phyloP scores from a whole-genome alignment of 2,888 invertebrate genomes.

The Opisthograptis luteolata region DNA sequence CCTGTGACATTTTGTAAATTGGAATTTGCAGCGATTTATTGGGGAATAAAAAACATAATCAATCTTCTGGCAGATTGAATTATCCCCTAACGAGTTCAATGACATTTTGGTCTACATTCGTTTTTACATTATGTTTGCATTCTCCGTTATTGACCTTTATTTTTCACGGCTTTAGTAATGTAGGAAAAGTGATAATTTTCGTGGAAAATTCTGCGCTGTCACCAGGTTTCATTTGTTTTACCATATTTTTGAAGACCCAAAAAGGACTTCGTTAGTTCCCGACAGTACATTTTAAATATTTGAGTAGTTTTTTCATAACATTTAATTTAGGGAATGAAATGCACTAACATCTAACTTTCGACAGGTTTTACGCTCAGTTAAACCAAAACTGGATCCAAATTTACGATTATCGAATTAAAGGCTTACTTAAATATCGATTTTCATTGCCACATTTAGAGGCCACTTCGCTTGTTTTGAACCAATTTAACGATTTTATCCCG shows the following conservation, averaged over 20 bases:
- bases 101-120: constrained; percentile 27
- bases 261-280: no score
- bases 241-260: no score
- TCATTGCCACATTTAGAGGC: constrained; percentile 40
- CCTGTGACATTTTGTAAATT: constrained; percentile 67
- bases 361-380: constrained; percentile 80
- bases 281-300: no score
- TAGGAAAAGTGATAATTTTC: no score
- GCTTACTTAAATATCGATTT: constrained; percentile 67
- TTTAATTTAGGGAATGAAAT: constrained; percentile 72
- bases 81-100: constrained; percentile 42
- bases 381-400: constrained; percentile 69
- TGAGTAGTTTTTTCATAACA: constrained; percentile 41
- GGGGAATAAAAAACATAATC: constrained; percentile 49
- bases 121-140: not conserved
- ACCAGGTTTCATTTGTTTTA: no score
- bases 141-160: no score
- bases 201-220: no score
- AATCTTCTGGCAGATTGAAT: constrained; percentile 50
- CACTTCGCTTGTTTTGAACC: constrained; percentile 43
- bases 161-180: no score
- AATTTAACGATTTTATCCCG: constrained; percentile 63
- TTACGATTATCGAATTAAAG: constrained; percentile 79
- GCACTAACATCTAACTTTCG: constrained; percentile 71
- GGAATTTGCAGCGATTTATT: constrained; percentile 51